Base-by-base conservation (phyloP, 2,113 vertebrate genomes). In the Perognathus longimembris region DNA sequence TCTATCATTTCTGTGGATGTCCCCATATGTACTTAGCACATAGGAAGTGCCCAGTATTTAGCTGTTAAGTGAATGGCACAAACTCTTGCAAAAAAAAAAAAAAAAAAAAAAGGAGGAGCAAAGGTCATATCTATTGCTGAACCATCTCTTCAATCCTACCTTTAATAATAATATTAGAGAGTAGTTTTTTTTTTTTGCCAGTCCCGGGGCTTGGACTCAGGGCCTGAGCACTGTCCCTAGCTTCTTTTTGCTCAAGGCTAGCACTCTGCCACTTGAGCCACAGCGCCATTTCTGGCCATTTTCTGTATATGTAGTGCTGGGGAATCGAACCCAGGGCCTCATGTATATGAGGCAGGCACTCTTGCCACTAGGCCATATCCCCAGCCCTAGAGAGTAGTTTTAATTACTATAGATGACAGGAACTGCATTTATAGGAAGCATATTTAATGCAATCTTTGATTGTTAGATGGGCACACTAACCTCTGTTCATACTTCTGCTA, bases 391-490 rank as follows among this genome's bases (percentile, higher is more conserved):
- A 22, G 20, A 45, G 42, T 64, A 74, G 50, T 85, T 42, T 79
- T 57, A 36, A 38, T 80, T 42, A 54, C 2, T 26, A 28, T 34
- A 87, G 61, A 2, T 85, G 26, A 69, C 21, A 64, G 63, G 81
- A 64, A 21, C 9, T 42, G 42, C 26, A 30, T 70, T 26, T 77
- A 6, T 54, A 61, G 84, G 77, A 85, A 84, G 38, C 18, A 30
- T 28, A 28, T 71, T 92, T 73, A 87, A 40, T 61, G 66, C 94
- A 66, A 66, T 70, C 45, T 90, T n/a, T 88, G 28, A 69, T 34
- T 64, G 17, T 92, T 73, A n/a, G 57, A 34, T 40, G 36, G 67
- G 18, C 50, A 64, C 4, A 26, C 20, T 78, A 74, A 67, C 61
- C 40, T 34, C 40, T 91, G 45, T 57, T 85, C 77, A 69, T 7